These are phyloP conservation scores for Zoanthus solanderi DNA, from an alignment of 92 coral and sea anemone genomes.

Conservation along the genomic window DNA sequence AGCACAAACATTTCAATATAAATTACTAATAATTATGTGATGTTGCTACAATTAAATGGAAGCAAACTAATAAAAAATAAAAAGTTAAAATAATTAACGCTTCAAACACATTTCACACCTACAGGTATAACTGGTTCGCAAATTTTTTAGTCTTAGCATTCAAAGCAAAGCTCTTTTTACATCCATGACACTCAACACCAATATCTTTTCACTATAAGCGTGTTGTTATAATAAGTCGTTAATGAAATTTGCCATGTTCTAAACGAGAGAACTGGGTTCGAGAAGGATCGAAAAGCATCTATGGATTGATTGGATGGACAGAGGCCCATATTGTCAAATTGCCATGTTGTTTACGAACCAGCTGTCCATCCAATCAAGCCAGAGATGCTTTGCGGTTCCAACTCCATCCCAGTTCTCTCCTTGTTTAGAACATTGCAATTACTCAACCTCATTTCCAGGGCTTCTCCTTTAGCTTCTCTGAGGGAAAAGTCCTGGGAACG, in stretches of 20 bases:
- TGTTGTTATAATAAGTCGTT: not conserved
- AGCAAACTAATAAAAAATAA: not conserved
- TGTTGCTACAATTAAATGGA: not conserved
- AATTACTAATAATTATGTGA: not conserved
- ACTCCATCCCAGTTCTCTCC: no score
- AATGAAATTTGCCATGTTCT: no score
- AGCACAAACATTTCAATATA: not conserved
- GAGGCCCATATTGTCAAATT: no score
- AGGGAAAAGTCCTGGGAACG: no score
- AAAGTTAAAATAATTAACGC: not conserved
- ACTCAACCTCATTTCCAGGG: no score
- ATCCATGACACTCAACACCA: not conserved
- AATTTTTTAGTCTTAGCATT: not conserved
- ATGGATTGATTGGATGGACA: no score
- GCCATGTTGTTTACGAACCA: no score
- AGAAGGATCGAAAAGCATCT: no score
- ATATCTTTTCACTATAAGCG: not conserved
- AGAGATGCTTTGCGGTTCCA: no score
- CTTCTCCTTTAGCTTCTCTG: no score
- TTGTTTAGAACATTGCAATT: not conserved
- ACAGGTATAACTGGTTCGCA: not conserved
- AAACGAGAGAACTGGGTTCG: no score
- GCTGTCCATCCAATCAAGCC: no score
- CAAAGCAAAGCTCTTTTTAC: not conserved
- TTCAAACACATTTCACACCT: not conserved